These are phyloP conservation scores for Hylaeus anthracinus DNA, from an alignment of 1,140 invertebrate species.

Conservation along the genomic window DNA sequence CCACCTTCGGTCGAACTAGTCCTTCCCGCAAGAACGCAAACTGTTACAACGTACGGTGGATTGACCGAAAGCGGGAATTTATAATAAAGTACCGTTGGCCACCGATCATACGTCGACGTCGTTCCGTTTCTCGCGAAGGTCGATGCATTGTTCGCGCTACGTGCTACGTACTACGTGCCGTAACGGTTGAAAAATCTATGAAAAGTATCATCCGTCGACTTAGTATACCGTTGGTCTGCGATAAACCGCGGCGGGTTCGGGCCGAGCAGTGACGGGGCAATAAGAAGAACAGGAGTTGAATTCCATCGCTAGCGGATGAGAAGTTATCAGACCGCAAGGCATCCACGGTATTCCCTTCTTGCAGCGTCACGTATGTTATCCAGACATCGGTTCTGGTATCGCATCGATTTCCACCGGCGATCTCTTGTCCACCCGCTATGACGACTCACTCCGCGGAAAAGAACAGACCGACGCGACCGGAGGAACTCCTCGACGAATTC, in stretches of 20 bases:
- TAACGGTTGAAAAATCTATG: slow-evolving; percentile 48
- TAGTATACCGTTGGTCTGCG: slow-evolving; percentile 27
- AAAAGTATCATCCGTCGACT: slow-evolving; percentile 9
- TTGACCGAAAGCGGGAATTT: slow-evolving; percentile 25
- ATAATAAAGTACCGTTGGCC: slow-evolving; percentile 41
- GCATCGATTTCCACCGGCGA: slow-evolving; percentile 17
- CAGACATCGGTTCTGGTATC: not conserved
- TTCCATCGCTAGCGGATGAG: slow-evolving; percentile 44
- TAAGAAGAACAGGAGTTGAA: slow-evolving; percentile 23
- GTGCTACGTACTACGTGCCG: too few relatives aligned
- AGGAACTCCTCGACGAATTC: too few relatives aligned
- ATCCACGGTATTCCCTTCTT: slow-evolving; percentile 52
- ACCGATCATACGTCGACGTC: slow-evolving; percentile 18
- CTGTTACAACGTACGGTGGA: not conserved
- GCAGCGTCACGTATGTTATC: slow-evolving; percentile 6
- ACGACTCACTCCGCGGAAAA: not conserved
- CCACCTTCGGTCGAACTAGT: not conserved
- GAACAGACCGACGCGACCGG: too few relatives aligned
- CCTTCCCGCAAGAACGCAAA: not conserved
- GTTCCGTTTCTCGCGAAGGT: not conserved
- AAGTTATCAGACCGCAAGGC: slow-evolving; percentile 48
- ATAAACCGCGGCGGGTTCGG: not conserved
- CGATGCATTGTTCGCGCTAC: slow-evolving; percentile 23
- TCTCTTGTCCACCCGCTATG: not conserved
- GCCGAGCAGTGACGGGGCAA: slow-evolving; percentile 10